Evolutionary conservation across 30 jellyfish, hydroid and myxozoan genomes (phyloP), one percentile per base, ranked within the genome.

Genomic region (Mastigias papua): DNA sequence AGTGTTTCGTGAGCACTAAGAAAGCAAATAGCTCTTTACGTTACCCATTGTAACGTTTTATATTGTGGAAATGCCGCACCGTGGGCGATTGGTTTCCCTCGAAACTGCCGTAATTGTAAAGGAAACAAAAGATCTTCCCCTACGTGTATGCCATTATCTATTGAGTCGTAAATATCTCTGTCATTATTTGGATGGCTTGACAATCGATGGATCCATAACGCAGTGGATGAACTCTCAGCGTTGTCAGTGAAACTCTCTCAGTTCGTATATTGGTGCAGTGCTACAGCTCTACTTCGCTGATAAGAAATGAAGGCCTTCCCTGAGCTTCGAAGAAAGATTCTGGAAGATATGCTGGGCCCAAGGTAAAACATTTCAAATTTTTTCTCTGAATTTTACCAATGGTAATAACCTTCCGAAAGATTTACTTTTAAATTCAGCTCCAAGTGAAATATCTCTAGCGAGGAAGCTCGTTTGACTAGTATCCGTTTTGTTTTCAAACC

Each of bases 261-360:
- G 30, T 23, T 17, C 19, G 69, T 0, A 19, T 23, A 8, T 42
- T 4, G 54, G 25, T 20, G 30, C 19, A 19, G 30, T 57, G 69
- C 25, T 5, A n/a, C n/a, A 57, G 30, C 69, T 57, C 19, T 25
- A 42, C 54, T 42, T 42, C 13, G 7, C 54, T 42, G 54, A 42
- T 8, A 4, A 42, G 54, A 37, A 31, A 80, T 80, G 90, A 80
- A 74, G 68, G 71, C 25, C 42, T 77, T 70, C 62, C 73, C 91
- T 26, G 96, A 80, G 35, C 90, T 93, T 21, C 90, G 98, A 83
- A 77, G 95, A 33, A 92, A 93, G 77, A 93, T 87, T 25, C 69
- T 93, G 71, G 98, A 93, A 84, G 98, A 93, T 50, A 84, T 93
- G 82, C 88, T 93, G 7, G 98, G 98, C 32, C 82, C 89, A 48